Evolutionary conservation across 2,113 vertebrate species (phyloP).

Genomic region (Polyodon spathula): DNA sequence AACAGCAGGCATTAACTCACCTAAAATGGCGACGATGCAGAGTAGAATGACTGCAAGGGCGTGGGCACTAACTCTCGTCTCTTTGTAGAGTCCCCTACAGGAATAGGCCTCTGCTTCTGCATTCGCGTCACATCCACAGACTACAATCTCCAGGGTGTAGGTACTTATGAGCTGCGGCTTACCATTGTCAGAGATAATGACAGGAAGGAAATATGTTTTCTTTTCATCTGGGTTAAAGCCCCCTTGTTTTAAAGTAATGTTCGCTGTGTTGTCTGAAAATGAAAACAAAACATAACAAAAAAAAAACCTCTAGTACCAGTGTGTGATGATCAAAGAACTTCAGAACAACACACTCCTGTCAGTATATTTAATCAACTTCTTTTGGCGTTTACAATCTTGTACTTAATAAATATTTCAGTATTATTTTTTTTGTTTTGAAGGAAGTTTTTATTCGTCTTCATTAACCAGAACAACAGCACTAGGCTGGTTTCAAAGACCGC

Average conservation of each 20-base stretch:
- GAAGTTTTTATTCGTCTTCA: too few relatives aligned
- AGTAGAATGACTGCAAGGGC: constrained; percentile 73
- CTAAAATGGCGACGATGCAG: constrained; percentile 74
- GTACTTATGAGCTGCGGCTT: constrained; percentile 57
- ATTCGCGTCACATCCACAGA: constrained; percentile 67
- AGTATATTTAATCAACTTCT: not conserved
- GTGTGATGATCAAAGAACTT: not conserved
- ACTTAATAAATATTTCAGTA: not conserved
- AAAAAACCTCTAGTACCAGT: constrained; percentile 12
- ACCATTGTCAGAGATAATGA: constrained; percentile 75
- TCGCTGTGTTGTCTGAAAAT: constrained; percentile 77
- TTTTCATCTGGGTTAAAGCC: constrained; percentile 68
- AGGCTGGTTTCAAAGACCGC: not conserved
- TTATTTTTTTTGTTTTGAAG: too few relatives aligned
- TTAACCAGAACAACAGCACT: too few relatives aligned
- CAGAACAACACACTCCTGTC: not conserved
- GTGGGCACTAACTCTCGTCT: constrained; percentile 64
- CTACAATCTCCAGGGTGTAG: constrained; percentile 55
- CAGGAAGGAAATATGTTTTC: constrained; percentile 63
- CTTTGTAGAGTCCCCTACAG: constrained; percentile 53
- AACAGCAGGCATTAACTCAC: constrained; percentile 44
- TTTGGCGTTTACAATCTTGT: not conserved
- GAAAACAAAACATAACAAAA: constrained; percentile 22
- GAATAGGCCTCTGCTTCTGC: constrained; percentile 38
- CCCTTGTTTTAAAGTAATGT: constrained; percentile 66